Evolutionary conservation across 2,888 invertebrate genomes (phyloP).

Genomic region (Epistrophella euchroma): DNA sequence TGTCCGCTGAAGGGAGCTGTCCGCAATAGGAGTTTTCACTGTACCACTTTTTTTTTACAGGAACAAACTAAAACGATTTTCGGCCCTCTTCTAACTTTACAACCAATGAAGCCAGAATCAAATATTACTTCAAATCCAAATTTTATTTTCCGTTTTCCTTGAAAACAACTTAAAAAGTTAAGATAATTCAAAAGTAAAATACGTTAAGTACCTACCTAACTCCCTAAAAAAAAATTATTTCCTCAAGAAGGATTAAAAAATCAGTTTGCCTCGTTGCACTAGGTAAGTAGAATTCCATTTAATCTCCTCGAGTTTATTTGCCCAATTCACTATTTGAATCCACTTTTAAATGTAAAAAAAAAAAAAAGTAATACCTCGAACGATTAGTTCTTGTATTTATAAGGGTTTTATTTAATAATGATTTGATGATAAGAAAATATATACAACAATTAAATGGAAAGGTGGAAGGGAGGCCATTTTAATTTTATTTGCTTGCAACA

Average conservation of each 20-base stretch:
- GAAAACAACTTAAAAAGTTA: background rate
- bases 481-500: background rate
- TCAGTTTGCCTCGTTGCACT: background rate
- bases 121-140: too few relatives aligned
- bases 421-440: background rate
- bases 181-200: background rate
- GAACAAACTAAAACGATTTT: too few relatives aligned
- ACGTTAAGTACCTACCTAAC: background rate
- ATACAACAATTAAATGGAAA: background rate
- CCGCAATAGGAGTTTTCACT: too few relatives aligned
- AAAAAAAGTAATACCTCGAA: background rate
- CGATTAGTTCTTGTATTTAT: background rate
- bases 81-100: too few relatives aligned
- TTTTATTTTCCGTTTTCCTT: too few relatives aligned
- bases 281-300: background rate
- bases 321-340: conserved; percentile 3
- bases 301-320: background rate
- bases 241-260: background rate
- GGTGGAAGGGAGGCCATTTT: background rate
- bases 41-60: too few relatives aligned
- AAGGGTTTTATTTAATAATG: background rate
- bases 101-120: too few relatives aligned
- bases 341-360: conserved; percentile 8
- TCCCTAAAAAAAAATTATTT: background rate
- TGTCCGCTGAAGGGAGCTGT: too few relatives aligned